Evolutionary conservation across 2,113 vertebrate species (phyloP).

Genomic region (Clarias magur): DNA sequence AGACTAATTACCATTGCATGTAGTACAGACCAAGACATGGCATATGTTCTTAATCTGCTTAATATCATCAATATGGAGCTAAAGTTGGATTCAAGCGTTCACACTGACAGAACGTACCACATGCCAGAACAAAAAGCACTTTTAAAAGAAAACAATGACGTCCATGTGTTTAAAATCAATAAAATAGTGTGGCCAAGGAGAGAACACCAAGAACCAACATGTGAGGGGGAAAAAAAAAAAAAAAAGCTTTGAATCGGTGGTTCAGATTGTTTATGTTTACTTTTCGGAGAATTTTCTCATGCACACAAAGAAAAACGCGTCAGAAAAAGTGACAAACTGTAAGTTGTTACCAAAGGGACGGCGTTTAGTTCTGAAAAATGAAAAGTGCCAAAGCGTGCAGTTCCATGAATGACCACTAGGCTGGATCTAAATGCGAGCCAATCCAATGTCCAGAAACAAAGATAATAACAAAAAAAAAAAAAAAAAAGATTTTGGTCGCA

Average conservation of each 20-base stretch:
- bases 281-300: neutral
- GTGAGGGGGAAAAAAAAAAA: neutral
- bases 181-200: neutral
- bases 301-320: neutral
- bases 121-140: neutral
- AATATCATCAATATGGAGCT: constrained; percentile 6
- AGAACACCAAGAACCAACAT: neutral
- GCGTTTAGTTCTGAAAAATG: no score
- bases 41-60: constrained; percentile 37
- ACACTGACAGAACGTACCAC: constrained; percentile 6
- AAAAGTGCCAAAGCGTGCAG: no score
- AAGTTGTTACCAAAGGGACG: neutral
- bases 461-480: no score
- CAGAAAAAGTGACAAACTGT: neutral
- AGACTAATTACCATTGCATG: constrained; percentile 8
- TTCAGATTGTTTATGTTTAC: neutral
- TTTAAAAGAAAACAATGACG: neutral
- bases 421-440: no score
- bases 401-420: no score
- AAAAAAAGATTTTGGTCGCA: no score
- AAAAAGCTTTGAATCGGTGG: neutral
- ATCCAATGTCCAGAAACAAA: no score
- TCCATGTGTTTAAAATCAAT: neutral
- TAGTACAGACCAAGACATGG: neutral
- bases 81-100: neutral